Evolutionary conservation across 2,113 vertebrate genomes (phyloP).

Genomic region (Isurus oxyrinchus): DNA sequence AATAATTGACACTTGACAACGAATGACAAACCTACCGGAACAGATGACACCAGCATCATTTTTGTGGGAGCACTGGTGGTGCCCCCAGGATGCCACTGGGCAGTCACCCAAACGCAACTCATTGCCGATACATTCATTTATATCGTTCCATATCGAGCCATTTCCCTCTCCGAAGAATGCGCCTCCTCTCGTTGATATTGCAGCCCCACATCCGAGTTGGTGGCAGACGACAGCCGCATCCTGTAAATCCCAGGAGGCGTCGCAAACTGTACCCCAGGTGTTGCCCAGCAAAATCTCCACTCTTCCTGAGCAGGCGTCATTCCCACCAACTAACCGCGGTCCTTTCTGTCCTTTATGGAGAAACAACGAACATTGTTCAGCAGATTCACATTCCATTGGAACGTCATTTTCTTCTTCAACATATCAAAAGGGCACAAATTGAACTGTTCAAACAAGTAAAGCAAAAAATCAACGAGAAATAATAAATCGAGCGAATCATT

Average conservation of each 20-base stretch:
- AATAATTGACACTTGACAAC: no score
- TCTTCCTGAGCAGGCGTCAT: constrained; percentile 55
- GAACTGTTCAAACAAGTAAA: neutral
- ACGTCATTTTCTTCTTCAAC: rapidly evolving
- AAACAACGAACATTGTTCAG: neutral
- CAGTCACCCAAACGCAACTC: constrained; percentile 28
- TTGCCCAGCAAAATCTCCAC: constrained; percentile 53
- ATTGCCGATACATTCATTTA: constrained; percentile 35
- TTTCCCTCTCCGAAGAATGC: constrained; percentile 17
- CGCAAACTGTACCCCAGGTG: constrained; percentile 30
- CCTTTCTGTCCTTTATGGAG: neutral
- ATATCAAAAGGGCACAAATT: neutral
- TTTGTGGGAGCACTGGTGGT: neutral
- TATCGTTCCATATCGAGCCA: neutral
- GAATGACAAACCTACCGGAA: constrained; percentile 15
- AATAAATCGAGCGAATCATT: no score
- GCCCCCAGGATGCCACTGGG: neutral
- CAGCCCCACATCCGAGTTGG: constrained; percentile 6
- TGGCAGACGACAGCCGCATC: constrained; percentile 29
- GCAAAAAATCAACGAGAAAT: no score
- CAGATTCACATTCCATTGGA: neutral
- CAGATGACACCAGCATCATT: neutral
- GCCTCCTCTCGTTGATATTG: neutral
- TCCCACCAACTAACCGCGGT: neutral
- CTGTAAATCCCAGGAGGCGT: neutral